Percentiles rank a stretch among this genome's conserved stretches.
Evolutionary conservation across 2,797 vertebrate species (phyloP).

Genomic region (Glyptemys insculpta): DNA sequence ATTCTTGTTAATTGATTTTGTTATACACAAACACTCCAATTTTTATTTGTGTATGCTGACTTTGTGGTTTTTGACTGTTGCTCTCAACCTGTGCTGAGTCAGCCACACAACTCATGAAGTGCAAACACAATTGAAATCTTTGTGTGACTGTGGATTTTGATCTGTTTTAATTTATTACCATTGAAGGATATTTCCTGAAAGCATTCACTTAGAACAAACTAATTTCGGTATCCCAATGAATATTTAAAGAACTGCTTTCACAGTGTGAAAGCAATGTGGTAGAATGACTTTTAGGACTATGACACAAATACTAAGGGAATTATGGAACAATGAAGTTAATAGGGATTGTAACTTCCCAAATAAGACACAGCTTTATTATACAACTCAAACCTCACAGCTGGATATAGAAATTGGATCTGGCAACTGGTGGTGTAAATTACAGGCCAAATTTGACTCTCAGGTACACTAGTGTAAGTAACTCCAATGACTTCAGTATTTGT

Average conservation of each 20-base stretch:
- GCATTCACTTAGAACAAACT: background rate
- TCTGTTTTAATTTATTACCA: constrained; percentile 12
- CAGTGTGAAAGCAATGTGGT: background rate
- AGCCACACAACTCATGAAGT: background rate
- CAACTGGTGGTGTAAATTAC: background rate
- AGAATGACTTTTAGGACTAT: too few species aligned
- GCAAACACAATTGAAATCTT: constrained; percentile 4
- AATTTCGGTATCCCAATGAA: background rate
- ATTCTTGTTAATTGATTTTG: background rate
- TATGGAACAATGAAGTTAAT: background rate
- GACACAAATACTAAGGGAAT: background rate
- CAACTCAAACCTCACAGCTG: background rate
- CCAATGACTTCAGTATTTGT: background rate
- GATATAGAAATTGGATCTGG: background rate
- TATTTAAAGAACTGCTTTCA: constrained; percentile 3
- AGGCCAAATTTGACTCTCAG: background rate
- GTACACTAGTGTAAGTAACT: background rate
- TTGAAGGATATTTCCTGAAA: constrained; percentile 13
- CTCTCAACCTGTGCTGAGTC: background rate
- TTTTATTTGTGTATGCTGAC: background rate
- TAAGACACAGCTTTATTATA: background rate
- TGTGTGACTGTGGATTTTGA: constrained; percentile 5
- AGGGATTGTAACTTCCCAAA: background rate
- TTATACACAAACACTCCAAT: background rate
- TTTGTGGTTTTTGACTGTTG: background rate